Evolutionary conservation across 1,140 invertebrate species (phyloP).

Genomic region (Bombus sibiricus): DNA sequence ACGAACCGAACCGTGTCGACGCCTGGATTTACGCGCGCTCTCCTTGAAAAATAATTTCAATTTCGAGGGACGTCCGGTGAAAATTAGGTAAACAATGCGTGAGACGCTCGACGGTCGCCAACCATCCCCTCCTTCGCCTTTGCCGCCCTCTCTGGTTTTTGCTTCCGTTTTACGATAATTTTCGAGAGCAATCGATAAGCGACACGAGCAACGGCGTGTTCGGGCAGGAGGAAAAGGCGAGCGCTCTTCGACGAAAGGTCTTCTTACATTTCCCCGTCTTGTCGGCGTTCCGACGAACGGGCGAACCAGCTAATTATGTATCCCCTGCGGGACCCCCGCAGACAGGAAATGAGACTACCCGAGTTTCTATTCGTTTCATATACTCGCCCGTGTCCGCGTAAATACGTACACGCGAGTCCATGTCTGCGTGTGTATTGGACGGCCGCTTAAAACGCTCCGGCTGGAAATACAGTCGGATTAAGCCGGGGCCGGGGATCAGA

Average conservation of each 20-base stretch:
- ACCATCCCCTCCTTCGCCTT: too few relatives aligned
- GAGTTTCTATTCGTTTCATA: slow-evolving; percentile 69
- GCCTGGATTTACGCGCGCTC: not conserved
- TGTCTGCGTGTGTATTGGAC: not conserved
- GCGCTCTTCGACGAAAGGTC: slow-evolving; percentile 22
- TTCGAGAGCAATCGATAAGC: slow-evolving; percentile 50
- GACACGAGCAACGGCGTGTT: not conserved
- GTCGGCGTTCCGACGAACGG: slow-evolving; percentile 60
- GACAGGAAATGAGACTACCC: slow-evolving; percentile 82
- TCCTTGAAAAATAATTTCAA: slow-evolving; percentile 25
- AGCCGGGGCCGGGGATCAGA: slow-evolving; percentile 72
- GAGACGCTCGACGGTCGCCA: not conserved
- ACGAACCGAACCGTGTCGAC: not conserved
- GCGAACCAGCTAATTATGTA: slow-evolving; percentile 81
- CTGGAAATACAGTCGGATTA: slow-evolving; percentile 74
- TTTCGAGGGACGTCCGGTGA: not conserved
- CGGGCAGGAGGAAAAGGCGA: slow-evolving; percentile 32
- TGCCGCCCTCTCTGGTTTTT: not conserved
- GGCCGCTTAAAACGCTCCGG: slow-evolving; percentile 22
- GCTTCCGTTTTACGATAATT: slow-evolving; percentile 43
- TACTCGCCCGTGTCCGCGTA: slow-evolving; percentile 24
- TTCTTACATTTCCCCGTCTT: slow-evolving; percentile 3
- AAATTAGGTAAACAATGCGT: not conserved
- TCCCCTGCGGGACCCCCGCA: slow-evolving; percentile 80
- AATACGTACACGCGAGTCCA: slow-evolving; percentile 32